phyloP scores from a whole-genome alignment of 2,113 vertebrate genomes.

The Candoia aspera region DNA sequence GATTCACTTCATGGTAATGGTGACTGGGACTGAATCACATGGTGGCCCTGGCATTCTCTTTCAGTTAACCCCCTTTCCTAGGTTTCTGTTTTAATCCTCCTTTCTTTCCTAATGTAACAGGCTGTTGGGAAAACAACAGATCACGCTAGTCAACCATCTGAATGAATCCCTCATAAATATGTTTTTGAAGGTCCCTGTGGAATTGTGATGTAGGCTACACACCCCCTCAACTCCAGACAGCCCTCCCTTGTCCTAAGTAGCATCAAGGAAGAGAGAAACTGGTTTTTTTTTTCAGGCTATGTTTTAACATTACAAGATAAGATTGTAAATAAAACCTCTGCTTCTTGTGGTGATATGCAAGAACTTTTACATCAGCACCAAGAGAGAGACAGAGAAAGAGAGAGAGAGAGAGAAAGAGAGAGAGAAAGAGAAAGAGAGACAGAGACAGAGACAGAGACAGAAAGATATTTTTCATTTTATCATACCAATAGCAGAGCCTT shows the following conservation, averaged over 20 bases:
- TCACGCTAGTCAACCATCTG: background rate
- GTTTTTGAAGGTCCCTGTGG: background rate
- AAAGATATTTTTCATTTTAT: background rate
- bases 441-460: background rate
- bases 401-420: background rate
- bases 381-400: too few species aligned
- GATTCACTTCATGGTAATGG: background rate
- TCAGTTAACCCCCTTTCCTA: background rate
- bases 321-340: background rate
- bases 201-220: background rate
- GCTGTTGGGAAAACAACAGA: background rate
- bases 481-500: constrained; percentile 82
- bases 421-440: background rate
- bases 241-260: background rate
- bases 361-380: background rate
- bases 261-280: background rate
- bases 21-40: background rate
- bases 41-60: background rate
- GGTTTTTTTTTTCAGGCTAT: background rate
- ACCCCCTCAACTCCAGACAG: background rate
- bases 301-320: background rate
- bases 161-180: background rate
- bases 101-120: background rate
- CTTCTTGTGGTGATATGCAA: background rate
- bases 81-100: background rate